Evolutionary conservation across 1,140 invertebrate genomes (phyloP).

Genomic region (Bombus sibiricus): DNA sequence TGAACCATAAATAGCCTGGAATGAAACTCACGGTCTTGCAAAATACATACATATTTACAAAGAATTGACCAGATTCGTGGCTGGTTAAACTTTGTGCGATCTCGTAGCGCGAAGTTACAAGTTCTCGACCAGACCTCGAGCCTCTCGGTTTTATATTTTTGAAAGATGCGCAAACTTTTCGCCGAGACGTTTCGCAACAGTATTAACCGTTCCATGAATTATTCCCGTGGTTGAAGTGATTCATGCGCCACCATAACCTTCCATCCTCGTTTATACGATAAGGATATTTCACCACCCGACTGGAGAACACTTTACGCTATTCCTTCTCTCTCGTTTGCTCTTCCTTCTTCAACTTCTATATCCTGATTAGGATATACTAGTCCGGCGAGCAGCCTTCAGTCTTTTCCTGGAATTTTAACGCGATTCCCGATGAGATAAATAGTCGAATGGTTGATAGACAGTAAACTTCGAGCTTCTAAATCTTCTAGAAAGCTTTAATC

Average conservation of each 20-base stretch:
- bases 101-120: background rate
- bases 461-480: background rate
- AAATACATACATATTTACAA: constrained; percentile 2
- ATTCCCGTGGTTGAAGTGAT: constrained; percentile 5
- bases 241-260: constrained; percentile 18
- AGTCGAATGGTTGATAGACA: background rate
- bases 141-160: background rate
- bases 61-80: background rate
- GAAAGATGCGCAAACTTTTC: constrained; percentile 11
- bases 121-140: background rate
- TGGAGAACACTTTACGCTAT: background rate
- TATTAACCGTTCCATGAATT: constrained; percentile 43
- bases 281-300: constrained; percentile 33
- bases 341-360: background rate
- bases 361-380: background rate
- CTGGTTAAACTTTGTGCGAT: background rate
- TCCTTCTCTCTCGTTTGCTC: background rate
- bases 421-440: background rate
- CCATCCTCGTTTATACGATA: constrained; percentile 21
- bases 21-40: background rate
- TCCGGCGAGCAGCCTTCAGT: background rate
- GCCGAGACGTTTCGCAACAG: background rate
- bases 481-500: background rate
- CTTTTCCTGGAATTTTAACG: background rate
- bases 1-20: background rate